Evolutionary conservation across 1,140 invertebrate genomes (phyloP).

Genomic region (Andricus grossulariae): DNA sequence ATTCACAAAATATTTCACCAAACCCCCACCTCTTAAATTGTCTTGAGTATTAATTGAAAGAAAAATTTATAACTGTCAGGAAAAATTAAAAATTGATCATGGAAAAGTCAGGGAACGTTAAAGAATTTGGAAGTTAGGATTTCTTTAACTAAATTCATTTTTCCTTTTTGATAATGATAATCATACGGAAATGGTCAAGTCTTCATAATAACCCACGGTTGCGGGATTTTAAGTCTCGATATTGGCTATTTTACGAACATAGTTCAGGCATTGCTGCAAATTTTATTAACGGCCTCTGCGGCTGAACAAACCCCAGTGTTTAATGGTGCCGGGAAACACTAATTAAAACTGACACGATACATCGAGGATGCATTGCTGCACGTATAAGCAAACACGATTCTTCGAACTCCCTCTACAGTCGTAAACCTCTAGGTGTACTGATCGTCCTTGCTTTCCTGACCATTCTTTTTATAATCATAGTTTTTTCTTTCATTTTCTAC

Average conservation of each 20-base stretch:
- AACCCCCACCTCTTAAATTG: no score
- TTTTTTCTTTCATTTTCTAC: not conserved
- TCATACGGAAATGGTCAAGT: not conserved
- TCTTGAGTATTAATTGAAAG: no score
- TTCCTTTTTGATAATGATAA: no score
- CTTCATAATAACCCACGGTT: slow-evolving; percentile 1
- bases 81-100: no score
- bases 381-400: slow-evolving; percentile 2
- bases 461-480: slow-evolving; percentile 8
- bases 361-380: slow-evolving; percentile 45
- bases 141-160: no score
- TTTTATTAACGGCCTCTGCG: slow-evolving; percentile 25
- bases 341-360: slow-evolving; percentile 49
- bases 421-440: not conserved
- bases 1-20: no score
- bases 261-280: slow-evolving; percentile 17
- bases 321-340: slow-evolving; percentile 38
- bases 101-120: no score
- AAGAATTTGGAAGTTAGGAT: no score
- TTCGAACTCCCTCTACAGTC: not conserved
- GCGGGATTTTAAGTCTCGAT: slow-evolving; percentile 16
- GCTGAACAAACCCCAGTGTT: slow-evolving; percentile 36
- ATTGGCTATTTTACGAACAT: slow-evolving; percentile 24
- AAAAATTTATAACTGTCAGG: no score
- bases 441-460: slow-evolving; percentile 7